These are phyloP conservation scores for Fissipunctia ypsillon DNA, from an alignment of 2,888 invertebrate species.

Conservation along the genomic window DNA sequence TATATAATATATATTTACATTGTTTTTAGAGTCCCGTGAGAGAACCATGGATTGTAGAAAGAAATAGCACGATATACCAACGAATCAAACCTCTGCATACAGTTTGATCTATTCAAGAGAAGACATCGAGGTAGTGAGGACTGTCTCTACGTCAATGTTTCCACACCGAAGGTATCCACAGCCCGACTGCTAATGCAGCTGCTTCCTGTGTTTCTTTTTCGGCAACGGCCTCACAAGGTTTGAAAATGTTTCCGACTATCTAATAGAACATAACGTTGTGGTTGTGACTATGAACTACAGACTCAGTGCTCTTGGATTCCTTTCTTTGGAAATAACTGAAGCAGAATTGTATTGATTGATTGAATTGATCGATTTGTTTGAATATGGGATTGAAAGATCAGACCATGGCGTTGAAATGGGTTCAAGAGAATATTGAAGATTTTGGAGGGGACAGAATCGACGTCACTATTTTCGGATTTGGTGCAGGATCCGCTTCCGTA, in stretches of 20 bases:
- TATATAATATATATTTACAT: background rate
- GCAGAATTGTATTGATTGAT: too few species aligned
- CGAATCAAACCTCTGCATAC: conserved; percentile 71
- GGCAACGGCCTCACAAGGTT: conserved; percentile 77
- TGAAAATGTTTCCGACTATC: conserved; percentile 78
- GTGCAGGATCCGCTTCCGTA: conserved; percentile 77
- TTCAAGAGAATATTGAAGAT: conserved; percentile 75
- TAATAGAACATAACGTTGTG: conserved; percentile 78
- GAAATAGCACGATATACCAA: conserved; percentile 84
- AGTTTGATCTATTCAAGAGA: conserved; percentile 67
- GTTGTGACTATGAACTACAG: conserved; percentile 85
- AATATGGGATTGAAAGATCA: conserved; percentile 85
- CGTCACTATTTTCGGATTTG: conserved; percentile 78
- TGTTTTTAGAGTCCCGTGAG: conserved; percentile 77
- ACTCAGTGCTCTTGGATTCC: conserved; percentile 81
- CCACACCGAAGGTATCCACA: conserved; percentile 74
- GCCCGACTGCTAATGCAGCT: conserved; percentile 46
- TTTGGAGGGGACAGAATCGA: conserved; percentile 79
- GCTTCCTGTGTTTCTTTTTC: conserved; percentile 76
- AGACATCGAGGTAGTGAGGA: conserved; percentile 77
- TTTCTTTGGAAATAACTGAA: conserved; percentile 78
- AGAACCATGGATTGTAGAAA: conserved; percentile 83
- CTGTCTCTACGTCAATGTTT: conserved; percentile 82
- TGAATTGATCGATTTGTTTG: too few species aligned
- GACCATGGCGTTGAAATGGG: conserved; percentile 79